Evolutionary conservation across 35 echinoderm and acorn worm species (phyloP).

Genomic region (Apostichopus californicus): DNA sequence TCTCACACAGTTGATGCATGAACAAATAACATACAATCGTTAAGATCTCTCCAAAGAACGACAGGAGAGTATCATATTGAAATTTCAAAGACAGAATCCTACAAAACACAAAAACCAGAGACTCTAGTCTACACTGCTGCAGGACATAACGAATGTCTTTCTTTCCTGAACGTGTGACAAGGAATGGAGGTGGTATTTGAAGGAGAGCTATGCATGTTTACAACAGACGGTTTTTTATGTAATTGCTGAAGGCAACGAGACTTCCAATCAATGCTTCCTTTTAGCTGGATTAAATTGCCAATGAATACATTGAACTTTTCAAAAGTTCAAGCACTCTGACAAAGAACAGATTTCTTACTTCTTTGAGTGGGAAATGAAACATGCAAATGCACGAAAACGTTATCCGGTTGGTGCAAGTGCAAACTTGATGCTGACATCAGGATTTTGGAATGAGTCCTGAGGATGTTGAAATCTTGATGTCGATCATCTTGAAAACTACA

Average conservation of each 20-base stretch:
- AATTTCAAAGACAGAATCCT: not conserved
- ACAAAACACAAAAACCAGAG: not conserved
- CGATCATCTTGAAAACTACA: no score
- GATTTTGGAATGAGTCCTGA: no score
- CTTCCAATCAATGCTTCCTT: not conserved
- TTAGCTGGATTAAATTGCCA: not conserved
- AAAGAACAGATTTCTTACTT: no score
- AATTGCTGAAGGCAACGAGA: not conserved
- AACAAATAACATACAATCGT: no score
- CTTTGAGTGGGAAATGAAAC: no score
- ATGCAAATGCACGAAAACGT: no score
- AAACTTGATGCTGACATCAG: no score
- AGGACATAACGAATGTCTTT: not conserved
- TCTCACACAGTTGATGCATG: no score
- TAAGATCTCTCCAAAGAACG: no score
- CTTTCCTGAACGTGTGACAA: not conserved
- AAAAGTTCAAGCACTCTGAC: not conserved
- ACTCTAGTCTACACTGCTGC: not conserved
- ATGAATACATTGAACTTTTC: not conserved
- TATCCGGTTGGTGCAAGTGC: no score
- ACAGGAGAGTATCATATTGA: not conserved
- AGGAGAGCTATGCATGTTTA: not conserved
- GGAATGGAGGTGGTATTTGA: not conserved
- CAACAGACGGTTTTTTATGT: not conserved
- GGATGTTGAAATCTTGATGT: no score